Evolutionary conservation across 2,888 invertebrate species (phyloP).

Genomic region (Petrophora chlorosata): DNA sequence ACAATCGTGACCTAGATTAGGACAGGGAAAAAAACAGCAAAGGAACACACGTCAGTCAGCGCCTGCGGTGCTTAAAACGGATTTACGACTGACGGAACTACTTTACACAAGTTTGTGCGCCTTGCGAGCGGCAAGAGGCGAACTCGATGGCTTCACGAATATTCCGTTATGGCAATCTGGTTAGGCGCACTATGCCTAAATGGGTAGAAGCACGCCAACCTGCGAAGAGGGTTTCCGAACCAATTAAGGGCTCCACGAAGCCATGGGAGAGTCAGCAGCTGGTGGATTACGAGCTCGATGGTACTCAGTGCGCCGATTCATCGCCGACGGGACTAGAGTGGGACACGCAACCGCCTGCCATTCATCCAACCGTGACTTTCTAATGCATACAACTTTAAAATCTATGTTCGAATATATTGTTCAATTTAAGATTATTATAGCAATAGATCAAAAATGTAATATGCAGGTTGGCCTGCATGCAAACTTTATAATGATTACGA

Average conservation of each 20-base stretch:
- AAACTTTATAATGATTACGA: neutral
- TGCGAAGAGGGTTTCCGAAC: slow-evolving; percentile 80
- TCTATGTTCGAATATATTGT: slow-evolving; percentile 7
- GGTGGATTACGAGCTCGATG: slow-evolving; percentile 79
- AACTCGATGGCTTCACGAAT: slow-evolving; percentile 73
- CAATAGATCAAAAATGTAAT: neutral
- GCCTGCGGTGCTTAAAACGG: slow-evolving; percentile 61
- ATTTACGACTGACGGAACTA: slow-evolving; percentile 58
- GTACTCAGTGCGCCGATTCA: slow-evolving; percentile 73
- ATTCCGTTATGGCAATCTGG: slow-evolving; percentile 80
- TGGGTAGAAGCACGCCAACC: slow-evolving; percentile 72
- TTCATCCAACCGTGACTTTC: slow-evolving; percentile 47
- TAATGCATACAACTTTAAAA: slow-evolving; percentile 22
- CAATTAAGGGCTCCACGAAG: slow-evolving; percentile 81
- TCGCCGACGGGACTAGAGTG: slow-evolving; percentile 62
- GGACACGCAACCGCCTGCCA: slow-evolving; percentile 61
- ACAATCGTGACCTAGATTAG: slow-evolving; percentile 52
- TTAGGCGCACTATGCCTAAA: slow-evolving; percentile 77
- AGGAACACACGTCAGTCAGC: slow-evolving; percentile 58
- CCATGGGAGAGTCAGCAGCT: slow-evolving; percentile 77
- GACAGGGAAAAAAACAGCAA: slow-evolving; percentile 48
- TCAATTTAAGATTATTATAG: neutral
- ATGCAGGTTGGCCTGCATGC: neutral
- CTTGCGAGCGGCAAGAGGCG: slow-evolving; percentile 48
- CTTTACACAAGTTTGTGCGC: slow-evolving; percentile 56